Evolutionary conservation across 2,888 invertebrate genomes (phyloP).

Genomic region (Leptinotarsa juncta): DNA sequence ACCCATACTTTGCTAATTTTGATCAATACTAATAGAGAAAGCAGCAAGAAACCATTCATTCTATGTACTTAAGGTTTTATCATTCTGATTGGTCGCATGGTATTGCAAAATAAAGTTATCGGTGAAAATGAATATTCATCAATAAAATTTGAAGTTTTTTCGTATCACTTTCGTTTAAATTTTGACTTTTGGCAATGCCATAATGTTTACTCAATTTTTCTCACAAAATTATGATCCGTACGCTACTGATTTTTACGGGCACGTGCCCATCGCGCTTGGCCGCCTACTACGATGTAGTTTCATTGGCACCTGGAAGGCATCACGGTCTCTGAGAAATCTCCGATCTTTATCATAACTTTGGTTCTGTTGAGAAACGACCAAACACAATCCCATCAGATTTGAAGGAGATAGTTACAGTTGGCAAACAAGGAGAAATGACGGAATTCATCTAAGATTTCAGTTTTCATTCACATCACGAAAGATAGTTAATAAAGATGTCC

Average conservation of each 20-base stretch:
- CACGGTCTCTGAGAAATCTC: constrained; percentile 57
- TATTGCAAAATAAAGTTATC: no score
- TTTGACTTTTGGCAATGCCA: no score
- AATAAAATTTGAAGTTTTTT: no score
- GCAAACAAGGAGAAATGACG: background rate
- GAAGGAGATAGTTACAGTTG: background rate
- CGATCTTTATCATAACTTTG: constrained; percentile 52
- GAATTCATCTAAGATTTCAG: background rate
- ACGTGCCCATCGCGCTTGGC: constrained; percentile 59
- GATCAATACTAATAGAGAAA: no score
- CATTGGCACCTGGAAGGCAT: constrained; percentile 54
- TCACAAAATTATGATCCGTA: constrained; percentile 7
- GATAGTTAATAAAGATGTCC: background rate
- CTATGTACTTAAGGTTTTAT: no score
- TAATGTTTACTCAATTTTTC: no score
- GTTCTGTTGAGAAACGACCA: constrained; percentile 5
- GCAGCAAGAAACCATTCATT: no score
- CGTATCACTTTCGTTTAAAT: no score
- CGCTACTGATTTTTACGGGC: constrained; percentile 50
- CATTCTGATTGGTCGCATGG: no score
- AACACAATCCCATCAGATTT: background rate
- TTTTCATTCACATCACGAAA: background rate
- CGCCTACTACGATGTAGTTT: constrained; percentile 55
- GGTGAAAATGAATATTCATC: no score
- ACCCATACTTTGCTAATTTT: no score